Evolutionary conservation across 1,140 invertebrate species (phyloP).

Genomic region (Zeugodacus cucurbitae): DNA sequence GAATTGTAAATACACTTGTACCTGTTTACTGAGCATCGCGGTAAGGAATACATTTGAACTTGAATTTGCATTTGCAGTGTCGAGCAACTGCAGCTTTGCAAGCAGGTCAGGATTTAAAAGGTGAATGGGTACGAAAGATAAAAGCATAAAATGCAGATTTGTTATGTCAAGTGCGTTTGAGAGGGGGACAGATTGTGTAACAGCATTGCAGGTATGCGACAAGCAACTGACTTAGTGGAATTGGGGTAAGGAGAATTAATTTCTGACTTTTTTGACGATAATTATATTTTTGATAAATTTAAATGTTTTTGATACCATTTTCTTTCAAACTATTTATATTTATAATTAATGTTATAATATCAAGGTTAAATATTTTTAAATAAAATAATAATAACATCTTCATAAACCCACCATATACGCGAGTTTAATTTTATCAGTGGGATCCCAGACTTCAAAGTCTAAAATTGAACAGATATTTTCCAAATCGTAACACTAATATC

Average conservation of each 20-base stretch:
- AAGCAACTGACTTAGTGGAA: neutral
- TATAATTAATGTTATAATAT: no score
- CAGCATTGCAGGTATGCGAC: neutral
- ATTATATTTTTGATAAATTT: neutral
- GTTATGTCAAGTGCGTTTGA: neutral
- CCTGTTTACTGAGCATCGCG: neutral
- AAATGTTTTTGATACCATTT: no score
- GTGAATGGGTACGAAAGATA: neutral
- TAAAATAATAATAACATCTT: no score
- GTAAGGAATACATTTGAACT: conserved; percentile 18
- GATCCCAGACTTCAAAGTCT: no score
- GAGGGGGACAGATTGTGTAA: neutral
- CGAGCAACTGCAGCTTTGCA: neutral
- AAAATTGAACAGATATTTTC: no score
- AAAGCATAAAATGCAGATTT: conserved; percentile 34
- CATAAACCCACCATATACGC: no score
- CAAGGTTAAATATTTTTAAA: no score
- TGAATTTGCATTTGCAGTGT: conserved; percentile 1
- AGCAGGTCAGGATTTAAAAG: neutral
- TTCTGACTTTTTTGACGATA: neutral
- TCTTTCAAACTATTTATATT: no score
- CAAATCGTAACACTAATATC: no score
- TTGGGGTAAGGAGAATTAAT: neutral
- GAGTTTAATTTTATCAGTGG: no score
- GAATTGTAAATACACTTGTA: neutral